Evolutionary conservation across 2,888 invertebrate genomes (phyloP).

Genomic region (Dryadula phaetusa): DNA sequence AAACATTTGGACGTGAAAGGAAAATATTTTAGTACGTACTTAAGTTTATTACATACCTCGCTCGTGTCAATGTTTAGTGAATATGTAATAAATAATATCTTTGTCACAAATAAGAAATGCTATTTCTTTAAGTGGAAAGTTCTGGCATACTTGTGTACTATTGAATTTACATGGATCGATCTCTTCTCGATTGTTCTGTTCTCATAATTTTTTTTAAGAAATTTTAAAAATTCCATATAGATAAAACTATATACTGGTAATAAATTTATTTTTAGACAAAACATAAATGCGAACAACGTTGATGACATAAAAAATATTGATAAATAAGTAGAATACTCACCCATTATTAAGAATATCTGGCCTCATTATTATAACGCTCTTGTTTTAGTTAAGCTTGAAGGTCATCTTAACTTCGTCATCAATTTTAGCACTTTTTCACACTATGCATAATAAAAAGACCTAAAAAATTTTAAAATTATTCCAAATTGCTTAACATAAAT

Average conservation of each 20-base stretch:
- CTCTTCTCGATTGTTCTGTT: no score
- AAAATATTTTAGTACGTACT: slow-evolving; percentile 22
- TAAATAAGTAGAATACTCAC: not conserved
- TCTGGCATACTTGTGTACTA: not conserved
- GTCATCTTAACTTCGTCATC: slow-evolving; percentile 15
- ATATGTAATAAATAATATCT: slow-evolving; percentile 11
- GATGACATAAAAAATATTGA: no score
- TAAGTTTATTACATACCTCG: slow-evolving; percentile 5
- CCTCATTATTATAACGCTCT: not conserved
- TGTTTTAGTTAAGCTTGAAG: not conserved
- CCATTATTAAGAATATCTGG: not conserved
- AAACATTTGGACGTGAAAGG: slow-evolving; percentile 18
- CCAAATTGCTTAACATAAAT: not conserved
- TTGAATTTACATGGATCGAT: no score
- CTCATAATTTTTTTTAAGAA: no score
- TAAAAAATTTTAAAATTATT: not conserved
- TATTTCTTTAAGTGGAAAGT: not conserved
- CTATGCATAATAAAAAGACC: not conserved
- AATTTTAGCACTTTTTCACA: slow-evolving; percentile 23
- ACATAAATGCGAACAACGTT: no score
- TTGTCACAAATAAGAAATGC: not conserved
- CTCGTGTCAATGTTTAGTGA: slow-evolving; percentile 9
- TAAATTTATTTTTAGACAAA: no score
- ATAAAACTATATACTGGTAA: no score
- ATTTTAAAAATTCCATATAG: no score